Base-by-base conservation (phyloP, 2,888 invertebrate genomes). In the Lymantria monacha region DNA sequence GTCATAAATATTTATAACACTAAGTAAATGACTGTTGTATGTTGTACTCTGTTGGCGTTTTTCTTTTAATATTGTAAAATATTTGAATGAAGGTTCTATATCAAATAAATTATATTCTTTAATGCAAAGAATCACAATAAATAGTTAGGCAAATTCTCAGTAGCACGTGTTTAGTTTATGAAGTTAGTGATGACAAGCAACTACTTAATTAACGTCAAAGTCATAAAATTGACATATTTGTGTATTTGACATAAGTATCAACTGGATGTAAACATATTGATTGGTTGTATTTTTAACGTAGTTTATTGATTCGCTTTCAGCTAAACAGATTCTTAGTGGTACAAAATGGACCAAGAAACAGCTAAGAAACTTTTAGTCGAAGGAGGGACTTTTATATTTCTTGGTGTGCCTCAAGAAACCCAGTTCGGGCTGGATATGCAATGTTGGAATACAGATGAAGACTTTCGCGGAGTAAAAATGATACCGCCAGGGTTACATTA, bases 391-490 rank as follows among this genome's bases (percentile, higher is more conserved):
- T 93, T 98, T 48, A 92, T 98, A 42, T 94, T 98, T 54, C 92
- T 98, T 3, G 94, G 97, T 55, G 96, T 98, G 37, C 99, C 99
- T 0, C 89, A 93, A 61, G 97, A 97, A 50, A 97, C 98, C 0
- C 98, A 99, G 85, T 97, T 99, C 85, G 99, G 99, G n/a, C 97
- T 98, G 59, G 99, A 99, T 83, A 88, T 91, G 89, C 81, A 89
- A 69, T 89, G 90, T 69, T 99, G 98, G 96, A 95, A 95, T 59
- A 96, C 97, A 0, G 98, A 96, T 2, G 95, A 96, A 51, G 96
- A 96, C 76, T 99, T 99, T 83, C 93, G 94, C 70, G 99, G 99
- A 0, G 94, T 99, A 30, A 99, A 99, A 92, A 98, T 99, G 98
- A 99, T 99, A 69, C 99, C 99, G 0, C 97, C 98, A 0, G 99